phyloP scores from a whole-genome alignment of 1,140 invertebrate genomes.

The Monomorium pharaonis region DNA sequence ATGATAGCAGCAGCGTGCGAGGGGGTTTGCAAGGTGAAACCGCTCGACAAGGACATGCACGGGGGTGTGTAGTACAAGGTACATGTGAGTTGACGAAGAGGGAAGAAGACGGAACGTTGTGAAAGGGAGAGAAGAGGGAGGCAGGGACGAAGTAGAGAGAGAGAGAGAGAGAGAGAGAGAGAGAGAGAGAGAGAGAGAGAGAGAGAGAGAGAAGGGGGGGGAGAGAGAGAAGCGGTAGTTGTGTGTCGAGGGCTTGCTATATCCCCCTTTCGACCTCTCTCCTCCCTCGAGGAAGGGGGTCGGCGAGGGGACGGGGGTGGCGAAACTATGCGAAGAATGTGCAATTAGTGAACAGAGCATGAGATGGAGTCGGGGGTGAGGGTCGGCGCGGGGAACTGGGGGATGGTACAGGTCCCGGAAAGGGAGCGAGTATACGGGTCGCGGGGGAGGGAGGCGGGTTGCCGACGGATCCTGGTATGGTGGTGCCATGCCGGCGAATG shows the following conservation, averaged over 20 bases:
- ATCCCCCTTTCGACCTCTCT: slow-evolving; percentile 51
- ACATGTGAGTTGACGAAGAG: slow-evolving; percentile 54
- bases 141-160: background rate
- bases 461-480: slow-evolving; percentile 68
- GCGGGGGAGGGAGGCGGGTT: slow-evolving; percentile 25
- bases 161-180: background rate
- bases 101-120: slow-evolving; percentile 34
- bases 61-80: slow-evolving; percentile 47
- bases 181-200: too few species aligned
- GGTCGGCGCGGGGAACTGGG: slow-evolving; percentile 60
- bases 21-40: slow-evolving; percentile 46
- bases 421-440: slow-evolving; percentile 61
- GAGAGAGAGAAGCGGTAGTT: slow-evolving; percentile 30
- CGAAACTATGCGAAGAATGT: slow-evolving; percentile 96
- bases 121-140: slow-evolving; percentile 27
- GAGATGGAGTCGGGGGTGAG: slow-evolving; percentile 67
- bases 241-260: slow-evolving; percentile 71
- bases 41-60: slow-evolving; percentile 62
- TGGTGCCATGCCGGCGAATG: slow-evolving; percentile 68
- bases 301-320: slow-evolving; percentile 82
- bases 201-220: slow-evolving; percentile 29
- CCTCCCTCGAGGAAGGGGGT: slow-evolving; percentile 61
- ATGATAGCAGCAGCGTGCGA: slow-evolving; percentile 22
- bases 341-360: slow-evolving; percentile 93
- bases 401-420: slow-evolving; percentile 65